Evolutionary conservation across 2,888 invertebrate species (phyloP), one percentile per base, ranked within the genome.

Genomic region (Thereva unica): DNA sequence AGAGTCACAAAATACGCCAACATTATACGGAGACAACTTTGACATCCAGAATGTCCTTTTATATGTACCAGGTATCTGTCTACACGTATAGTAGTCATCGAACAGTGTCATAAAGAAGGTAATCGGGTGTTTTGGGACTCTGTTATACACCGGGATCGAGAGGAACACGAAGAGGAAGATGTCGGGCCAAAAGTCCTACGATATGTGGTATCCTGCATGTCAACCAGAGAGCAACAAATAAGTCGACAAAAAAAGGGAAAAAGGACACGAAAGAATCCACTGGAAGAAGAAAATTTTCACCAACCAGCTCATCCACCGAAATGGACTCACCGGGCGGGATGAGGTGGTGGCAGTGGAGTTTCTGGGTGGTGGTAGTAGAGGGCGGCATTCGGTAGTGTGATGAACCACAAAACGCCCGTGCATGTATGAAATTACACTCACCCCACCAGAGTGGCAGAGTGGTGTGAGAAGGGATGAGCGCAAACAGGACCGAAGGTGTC

Each of bases 1-100:
- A 72, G 73, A 66, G 68, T 70, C 71, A 68, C 73, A 73, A 73
- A 73, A 71, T 71, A 72, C 68, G 68, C 70, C 68, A 67, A 67
- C 67, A 61, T 57, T 66, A 66, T 56, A 54, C 56, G 53, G 64
- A 61, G 57, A 65, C 69, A 61, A 68, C 59, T 68, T 61, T 68
- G 65, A 65, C 67, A 66, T 55, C 49, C 65, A 56, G 64, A 66
- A 69, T 71, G 63, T 64, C 64, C 65, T 66, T 44, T 49, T 67
- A 64, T 57, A 53, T 65, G 61, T 34, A 45, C 53, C 54, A 57
- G 50, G 50, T 35, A 50, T 55, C 41, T 55, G 47, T 10, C 47
- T 12, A 47, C 47, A 34, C 38, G 9, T 59, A 59, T 9, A 59
- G 56, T 55, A 45, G 63, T 63, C 55, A 64, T 57, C 64, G 54